These are phyloP conservation scores for Cryptophagus acutangulus DNA, from an alignment of 2,888 invertebrate genomes.

Conservation along the genomic window DNA sequence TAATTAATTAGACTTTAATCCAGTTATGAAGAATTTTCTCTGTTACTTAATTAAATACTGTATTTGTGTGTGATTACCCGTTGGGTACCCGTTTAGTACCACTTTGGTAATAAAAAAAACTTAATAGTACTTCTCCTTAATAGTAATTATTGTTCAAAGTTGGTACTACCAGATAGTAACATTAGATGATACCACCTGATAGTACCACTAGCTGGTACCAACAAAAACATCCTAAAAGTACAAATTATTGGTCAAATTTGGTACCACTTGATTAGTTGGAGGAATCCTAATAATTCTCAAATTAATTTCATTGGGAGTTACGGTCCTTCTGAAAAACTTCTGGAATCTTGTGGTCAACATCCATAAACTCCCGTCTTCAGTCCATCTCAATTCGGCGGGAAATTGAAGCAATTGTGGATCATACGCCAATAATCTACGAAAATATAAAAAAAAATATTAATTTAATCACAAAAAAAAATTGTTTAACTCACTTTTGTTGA, in stretches of 20 bases:
- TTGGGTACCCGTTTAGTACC: no score
- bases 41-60: no score
- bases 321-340: slow-evolving; percentile 67
- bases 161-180: no score
- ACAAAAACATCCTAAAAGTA: no score
- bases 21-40: no score
- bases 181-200: no score
- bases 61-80: no score
- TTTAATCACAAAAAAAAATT: slow-evolving; percentile 11
- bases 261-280: slow-evolving; percentile 8
- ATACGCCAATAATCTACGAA: slow-evolving; percentile 62
- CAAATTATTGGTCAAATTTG: slow-evolving; percentile 20
- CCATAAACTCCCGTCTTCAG: slow-evolving; percentile 69
- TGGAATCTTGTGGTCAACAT: slow-evolving; percentile 72
- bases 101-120: no score
- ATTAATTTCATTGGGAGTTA: slow-evolving; percentile 65
- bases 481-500: slow-evolving; percentile 58
- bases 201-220: no score
- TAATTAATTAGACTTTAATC: no score
- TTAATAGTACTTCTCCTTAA: no score
- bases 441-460: slow-evolving; percentile 1
- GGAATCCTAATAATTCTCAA: slow-evolving; percentile 61
- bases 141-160: no score
- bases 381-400: slow-evolving; percentile 68
- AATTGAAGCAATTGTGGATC: slow-evolving; percentile 72